Evolutionary conservation across 2,888 invertebrate species (phyloP), one percentile per base, ranked within the genome.

Genomic region (Meghimatium bilineatum): DNA sequence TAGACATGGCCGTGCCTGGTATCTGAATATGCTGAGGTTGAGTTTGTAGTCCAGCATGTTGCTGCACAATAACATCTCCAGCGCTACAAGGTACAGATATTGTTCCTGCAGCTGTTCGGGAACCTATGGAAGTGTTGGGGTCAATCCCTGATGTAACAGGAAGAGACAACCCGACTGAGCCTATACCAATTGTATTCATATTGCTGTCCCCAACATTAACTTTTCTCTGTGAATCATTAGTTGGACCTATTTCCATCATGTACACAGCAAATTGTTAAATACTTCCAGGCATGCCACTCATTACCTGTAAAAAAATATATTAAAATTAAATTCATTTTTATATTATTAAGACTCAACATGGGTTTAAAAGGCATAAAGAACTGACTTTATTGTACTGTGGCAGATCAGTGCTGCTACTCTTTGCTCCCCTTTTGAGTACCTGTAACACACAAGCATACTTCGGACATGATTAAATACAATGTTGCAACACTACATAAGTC

Each of bases 1-100:
- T 84, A 23, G 84, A 80, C 84, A 84, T 84, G 29, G 84, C 60
- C 17, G 76, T 67, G 1, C 80, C 84, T 12, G 80, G 84, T 14
- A 84, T 80, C 49, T 84, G 84, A 77, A 84, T 84, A 44, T 84
- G 84, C 23, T 84, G 84, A 49, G 80, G 80, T n/a, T 84, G 84
- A 20, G 71, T 63, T 26, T 75, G 75, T 44, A 83, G 1, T 29
- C 52, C 56, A 20, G 23, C 63, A 17, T 63, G 76, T 44, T 77
- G 76, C 20, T 77, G 79, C 0, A 26, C 23, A 34, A 44, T 38
- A 56, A n/a, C 72, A 60, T 84, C 80, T 10, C 52, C 84, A 26
- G 56, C 71, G 32, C 76, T 83, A n/a, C 83, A 76, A 17, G 84
- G 80, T 29, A 80, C 84, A 8, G 80, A 76, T 44, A 84, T 84